A percentile compares a stretch with the other conserved stretches of the same genome.
Evolutionary conservation across 2,113 vertebrate genomes (phyloP).

Genomic region (Prolemur simus): DNA sequence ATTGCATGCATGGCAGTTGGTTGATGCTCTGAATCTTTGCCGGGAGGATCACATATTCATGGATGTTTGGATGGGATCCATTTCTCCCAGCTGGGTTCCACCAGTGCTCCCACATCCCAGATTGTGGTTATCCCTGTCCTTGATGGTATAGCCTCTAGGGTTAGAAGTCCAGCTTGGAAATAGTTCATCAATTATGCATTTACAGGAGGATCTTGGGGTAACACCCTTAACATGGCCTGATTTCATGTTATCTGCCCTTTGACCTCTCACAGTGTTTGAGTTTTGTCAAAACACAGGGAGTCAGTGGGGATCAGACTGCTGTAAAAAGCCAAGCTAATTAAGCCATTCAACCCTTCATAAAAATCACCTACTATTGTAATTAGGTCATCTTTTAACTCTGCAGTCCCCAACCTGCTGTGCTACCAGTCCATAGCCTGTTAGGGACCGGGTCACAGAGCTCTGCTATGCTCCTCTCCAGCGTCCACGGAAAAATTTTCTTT

Average conservation of each 20-base stretch:
- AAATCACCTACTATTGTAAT: slow-evolving; percentile 20
- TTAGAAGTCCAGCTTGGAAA: slow-evolving; percentile 51
- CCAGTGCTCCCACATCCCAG: not conserved
- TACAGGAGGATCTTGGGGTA: not conserved
- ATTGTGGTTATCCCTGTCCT: slow-evolving; percentile 7
- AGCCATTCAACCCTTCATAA: slow-evolving; percentile 46
- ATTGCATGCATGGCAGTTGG: not conserved
- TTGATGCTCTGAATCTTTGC: not conserved
- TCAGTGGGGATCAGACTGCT: not conserved
- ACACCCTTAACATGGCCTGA: not conserved
- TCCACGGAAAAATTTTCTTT: too few relatives aligned
- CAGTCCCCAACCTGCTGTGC: too few relatives aligned
- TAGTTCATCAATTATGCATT: slow-evolving; percentile 36
- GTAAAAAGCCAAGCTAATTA: slow-evolving; percentile 55
- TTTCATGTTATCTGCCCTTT: slow-evolving; percentile 28
- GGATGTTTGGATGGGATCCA: not conserved
- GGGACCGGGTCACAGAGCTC: too few relatives aligned
- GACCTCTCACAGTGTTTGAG: slow-evolving; percentile 37
- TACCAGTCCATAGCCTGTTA: too few relatives aligned
- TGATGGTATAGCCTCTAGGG: not conserved
- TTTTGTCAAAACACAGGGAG: slow-evolving; percentile 50
- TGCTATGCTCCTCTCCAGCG: too few relatives aligned
- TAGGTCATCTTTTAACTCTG: not conserved
- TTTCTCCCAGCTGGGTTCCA: not conserved
- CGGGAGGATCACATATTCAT: not conserved